Conservation (phyloP, 2,797 vertebrate species). For the Xerus rutilus region DNA sequence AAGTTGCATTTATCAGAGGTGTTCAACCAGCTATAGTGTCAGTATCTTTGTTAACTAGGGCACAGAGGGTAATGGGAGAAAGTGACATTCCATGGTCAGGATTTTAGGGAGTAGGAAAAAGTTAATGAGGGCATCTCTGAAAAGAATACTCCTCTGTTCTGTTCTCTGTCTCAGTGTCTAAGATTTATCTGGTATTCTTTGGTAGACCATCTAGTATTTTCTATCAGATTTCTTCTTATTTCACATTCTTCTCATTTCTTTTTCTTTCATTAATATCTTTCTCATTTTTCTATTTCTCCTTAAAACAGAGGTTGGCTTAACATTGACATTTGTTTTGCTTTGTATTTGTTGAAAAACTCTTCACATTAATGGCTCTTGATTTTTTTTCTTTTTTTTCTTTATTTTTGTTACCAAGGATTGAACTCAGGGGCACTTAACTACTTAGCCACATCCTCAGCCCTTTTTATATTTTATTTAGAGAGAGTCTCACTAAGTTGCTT, state of each 20-base stretch:
- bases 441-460: no score
- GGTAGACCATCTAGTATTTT: neutral
- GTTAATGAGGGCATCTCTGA: neutral
- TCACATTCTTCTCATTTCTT: neutral
- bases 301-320: neutral
- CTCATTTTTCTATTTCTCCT: neutral
- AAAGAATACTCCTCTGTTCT: neutral
- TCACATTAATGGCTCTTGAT: neutral
- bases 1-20: neutral
- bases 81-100: neutral
- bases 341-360: neutral
- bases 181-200: neutral
- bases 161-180: rapidly evolving
- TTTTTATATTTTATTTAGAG: no score
- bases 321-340: neutral
- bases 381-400: neutral
- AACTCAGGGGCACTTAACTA: no score
- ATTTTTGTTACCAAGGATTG: no score
- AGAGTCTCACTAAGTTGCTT: no score
- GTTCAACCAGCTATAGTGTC: neutral
- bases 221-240: neutral
- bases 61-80: neutral
- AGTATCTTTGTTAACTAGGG: neutral
- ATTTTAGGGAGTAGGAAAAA: neutral
- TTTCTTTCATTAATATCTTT: neutral